phyloP scores from a whole-genome alignment of 2,797 vertebrate genomes.

The Falco rusticolus region DNA sequence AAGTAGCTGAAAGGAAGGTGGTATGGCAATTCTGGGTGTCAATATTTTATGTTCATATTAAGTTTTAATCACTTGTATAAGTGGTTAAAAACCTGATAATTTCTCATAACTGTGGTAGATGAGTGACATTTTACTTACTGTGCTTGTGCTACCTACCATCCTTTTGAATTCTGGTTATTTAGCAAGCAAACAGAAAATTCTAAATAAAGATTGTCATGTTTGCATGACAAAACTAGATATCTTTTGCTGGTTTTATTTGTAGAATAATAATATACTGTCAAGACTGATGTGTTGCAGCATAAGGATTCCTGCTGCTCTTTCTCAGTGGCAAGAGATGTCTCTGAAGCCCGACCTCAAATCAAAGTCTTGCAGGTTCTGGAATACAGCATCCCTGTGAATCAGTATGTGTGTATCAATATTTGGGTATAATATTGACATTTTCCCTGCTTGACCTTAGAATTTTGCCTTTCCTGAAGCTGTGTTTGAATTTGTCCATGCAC shows the following conservation, averaged over 20 bases:
- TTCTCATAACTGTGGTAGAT: neutral
- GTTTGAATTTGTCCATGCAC: neutral
- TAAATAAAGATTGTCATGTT: neutral
- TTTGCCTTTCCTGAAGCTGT: neutral
- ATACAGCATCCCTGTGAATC: neutral
- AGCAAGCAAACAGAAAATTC: neutral
- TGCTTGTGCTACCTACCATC: neutral
- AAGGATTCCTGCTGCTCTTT: neutral
- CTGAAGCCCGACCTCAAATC: neutral
- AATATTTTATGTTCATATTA: neutral
- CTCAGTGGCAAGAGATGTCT: accelerated
- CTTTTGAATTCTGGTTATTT: neutral
- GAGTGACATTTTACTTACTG: neutral
- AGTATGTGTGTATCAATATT: neutral
- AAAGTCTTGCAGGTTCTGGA: neutral
- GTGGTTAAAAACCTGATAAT: neutral
- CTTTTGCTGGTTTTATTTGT: neutral
- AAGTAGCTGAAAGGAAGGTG: neutral
- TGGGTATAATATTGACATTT: neutral
- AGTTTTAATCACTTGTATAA: neutral
- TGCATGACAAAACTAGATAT: neutral
- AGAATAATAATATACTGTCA: neutral
- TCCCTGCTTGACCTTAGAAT: neutral
- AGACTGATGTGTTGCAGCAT: neutral
- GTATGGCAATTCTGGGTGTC: neutral